These are phyloP conservation scores for Leptinotarsa rubiginosa DNA, from an alignment of 2,888 invertebrate species.

Conservation along the genomic window DNA sequence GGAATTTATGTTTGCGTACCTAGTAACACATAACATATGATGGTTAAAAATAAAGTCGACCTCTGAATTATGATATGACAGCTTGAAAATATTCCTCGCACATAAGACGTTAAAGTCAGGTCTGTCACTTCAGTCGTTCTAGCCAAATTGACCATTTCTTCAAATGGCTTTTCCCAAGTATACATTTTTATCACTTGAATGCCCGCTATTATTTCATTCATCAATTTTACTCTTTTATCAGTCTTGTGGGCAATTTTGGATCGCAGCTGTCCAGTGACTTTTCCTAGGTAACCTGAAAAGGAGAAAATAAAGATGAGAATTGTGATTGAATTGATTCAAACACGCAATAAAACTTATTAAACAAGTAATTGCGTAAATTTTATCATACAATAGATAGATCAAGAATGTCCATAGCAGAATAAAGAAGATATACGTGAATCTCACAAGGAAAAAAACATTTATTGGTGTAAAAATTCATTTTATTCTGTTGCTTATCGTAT, in stretches of 20 bases:
- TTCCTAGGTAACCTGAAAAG: constrained; percentile 52
- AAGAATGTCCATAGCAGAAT: no score
- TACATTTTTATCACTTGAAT: constrained; percentile 85
- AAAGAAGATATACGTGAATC: no score
- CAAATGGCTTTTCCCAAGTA: constrained; percentile 80
- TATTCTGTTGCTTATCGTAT: no score
- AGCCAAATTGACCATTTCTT: constrained; percentile 71
- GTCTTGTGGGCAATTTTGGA: constrained; percentile 67
- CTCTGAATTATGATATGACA: constrained; percentile 84
- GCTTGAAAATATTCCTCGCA: constrained; percentile 74
- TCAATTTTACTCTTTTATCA: constrained; percentile 76
- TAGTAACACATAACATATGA: constrained; percentile 79
- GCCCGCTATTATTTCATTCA: constrained; percentile 80
- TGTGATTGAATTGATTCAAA: no score
- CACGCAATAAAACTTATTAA: no score
- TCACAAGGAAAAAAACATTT: no score
- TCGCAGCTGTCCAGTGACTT: constrained; percentile 64
- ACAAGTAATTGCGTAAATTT: no score
- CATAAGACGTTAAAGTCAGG: constrained; percentile 72
- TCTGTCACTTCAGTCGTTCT: constrained; percentile 74
- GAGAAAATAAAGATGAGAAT: background rate
- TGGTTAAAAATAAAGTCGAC: constrained; percentile 82
- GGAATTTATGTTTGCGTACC: constrained; percentile 62
- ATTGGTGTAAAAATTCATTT: no score
- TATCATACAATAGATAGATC: no score